Evolutionary conservation across 30 jellyfish, hydroid and myxozoan genomes (phyloP).

Genomic region (Pelagia noctiluca): DNA sequence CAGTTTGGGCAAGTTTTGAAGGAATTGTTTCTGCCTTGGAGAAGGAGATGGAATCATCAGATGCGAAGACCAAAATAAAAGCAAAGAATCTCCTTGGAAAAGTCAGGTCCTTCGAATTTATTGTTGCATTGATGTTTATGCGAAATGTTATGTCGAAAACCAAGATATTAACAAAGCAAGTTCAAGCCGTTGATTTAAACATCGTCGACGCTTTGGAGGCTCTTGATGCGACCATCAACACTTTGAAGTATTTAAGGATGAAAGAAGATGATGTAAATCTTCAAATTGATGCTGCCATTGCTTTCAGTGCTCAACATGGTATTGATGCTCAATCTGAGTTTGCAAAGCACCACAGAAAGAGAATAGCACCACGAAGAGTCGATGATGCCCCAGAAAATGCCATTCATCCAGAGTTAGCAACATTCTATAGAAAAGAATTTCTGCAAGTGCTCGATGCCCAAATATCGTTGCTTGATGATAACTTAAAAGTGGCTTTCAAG

Average conservation of each 20-base stretch:
- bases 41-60: not conserved
- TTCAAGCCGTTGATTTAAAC: too few species aligned
- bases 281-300: constrained; percentile 56
- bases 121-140: constrained; percentile 7
- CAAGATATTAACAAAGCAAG: constrained; percentile 11
- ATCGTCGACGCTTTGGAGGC: too few species aligned
- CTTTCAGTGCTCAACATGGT: constrained; percentile 46
- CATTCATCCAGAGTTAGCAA: not conserved
- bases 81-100: too few species aligned
- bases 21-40: constrained; percentile 15
- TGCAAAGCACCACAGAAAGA: constrained; percentile 61
- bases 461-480: constrained; percentile 27
- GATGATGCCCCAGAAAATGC: constrained; percentile 60
- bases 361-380: constrained; percentile 31
- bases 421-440: constrained; percentile 20
- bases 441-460: constrained; percentile 50
- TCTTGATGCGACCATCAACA: too few species aligned
- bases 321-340: constrained; percentile 54
- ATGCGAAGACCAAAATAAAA: too few species aligned
- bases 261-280: constrained; percentile 23
- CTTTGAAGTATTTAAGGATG: constrained; percentile 24
- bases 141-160: constrained; percentile 21
- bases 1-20: constrained; percentile 39
- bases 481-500: too few species aligned
- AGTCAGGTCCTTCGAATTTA: constrained; percentile 4